phyloP scores from a whole-genome alignment of 1,140 invertebrate species.

The Drosophila willistoni region DNA sequence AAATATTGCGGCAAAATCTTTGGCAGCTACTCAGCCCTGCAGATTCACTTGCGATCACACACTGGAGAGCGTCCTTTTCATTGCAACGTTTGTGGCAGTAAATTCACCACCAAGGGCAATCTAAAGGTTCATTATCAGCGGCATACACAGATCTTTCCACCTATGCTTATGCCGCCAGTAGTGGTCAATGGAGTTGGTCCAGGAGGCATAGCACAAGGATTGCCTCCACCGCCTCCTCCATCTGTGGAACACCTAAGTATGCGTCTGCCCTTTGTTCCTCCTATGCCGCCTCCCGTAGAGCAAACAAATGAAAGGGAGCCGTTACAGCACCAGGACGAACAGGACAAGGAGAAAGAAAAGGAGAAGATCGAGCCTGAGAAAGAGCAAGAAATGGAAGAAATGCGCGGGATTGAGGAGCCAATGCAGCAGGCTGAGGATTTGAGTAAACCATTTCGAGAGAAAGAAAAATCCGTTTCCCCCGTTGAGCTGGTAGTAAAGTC shows the following conservation, averaged over 20 bases:
- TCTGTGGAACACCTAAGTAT: slow-evolving; percentile 48
- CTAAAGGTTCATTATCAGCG: slow-evolving; percentile 98
- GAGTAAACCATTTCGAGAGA: slow-evolving; percentile 44
- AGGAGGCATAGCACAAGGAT: slow-evolving; percentile 17
- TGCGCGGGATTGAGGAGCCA: slow-evolving; percentile 8
- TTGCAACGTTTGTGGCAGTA: slow-evolving; percentile 98
- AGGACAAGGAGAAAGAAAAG: slow-evolving; percentile 6
- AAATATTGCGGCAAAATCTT: slow-evolving; percentile 99
- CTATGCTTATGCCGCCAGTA: slow-evolving; percentile 84
- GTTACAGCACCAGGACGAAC: neutral
- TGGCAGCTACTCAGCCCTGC: slow-evolving; percentile 96
- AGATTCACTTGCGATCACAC: slow-evolving; percentile 97
- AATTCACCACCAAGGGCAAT: slow-evolving; percentile 99
- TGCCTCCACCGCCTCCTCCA: neutral
- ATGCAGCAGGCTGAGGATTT: slow-evolving; percentile 62
- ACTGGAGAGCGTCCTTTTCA: slow-evolving; percentile 99
- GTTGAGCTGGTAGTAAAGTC: slow-evolving; percentile 24
- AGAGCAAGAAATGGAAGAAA: slow-evolving; percentile 12
- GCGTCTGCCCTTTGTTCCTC: slow-evolving; percentile 57
- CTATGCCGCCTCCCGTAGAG: slow-evolving; percentile 25
- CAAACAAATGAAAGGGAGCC: slow-evolving; percentile 19
- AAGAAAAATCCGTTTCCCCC: slow-evolving; percentile 45
- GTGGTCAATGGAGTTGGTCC: slow-evolving; percentile 28
- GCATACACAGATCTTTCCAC: slow-evolving; percentile 95
- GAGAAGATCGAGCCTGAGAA: slow-evolving; percentile 17